Percentiles rank a stretch among this genome's conserved stretches.
phyloP scores from a whole-genome alignment of 2,797 vertebrate species.

The Protonibea diacanthus region DNA sequence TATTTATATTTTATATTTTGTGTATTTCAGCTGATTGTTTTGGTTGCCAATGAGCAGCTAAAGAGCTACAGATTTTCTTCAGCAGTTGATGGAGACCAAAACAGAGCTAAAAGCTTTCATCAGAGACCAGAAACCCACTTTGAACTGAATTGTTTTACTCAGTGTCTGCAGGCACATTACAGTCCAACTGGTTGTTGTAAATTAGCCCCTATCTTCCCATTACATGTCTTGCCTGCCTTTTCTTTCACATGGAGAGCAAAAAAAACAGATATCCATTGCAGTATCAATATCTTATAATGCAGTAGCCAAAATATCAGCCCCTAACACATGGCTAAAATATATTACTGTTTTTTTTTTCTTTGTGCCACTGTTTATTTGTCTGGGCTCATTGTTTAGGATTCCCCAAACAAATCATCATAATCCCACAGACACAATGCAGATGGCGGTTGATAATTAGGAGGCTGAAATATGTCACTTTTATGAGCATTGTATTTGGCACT shows the following conservation, averaged over 20 bases:
- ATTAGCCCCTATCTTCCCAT: not conserved
- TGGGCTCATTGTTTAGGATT: slow-evolving; percentile 43
- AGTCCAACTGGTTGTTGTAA: not conserved
- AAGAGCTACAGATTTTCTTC: not conserved
- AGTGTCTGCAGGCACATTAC: not conserved
- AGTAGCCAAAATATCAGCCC: not conserved
- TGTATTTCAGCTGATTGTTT: not conserved
- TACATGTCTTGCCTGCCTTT: not conserved
- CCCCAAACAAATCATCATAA: slow-evolving; percentile 52
- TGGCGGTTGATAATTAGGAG: slow-evolving; percentile 74
- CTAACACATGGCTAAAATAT: not conserved
- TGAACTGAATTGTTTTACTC: not conserved
- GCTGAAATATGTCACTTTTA: slow-evolving; percentile 71
- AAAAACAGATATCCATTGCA: not conserved
- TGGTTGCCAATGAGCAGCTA: not conserved
- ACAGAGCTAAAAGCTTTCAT: not conserved
- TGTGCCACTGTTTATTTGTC: slow-evolving; percentile 38
- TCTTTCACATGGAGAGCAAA: not conserved
- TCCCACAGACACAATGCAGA: slow-evolving; percentile 70
- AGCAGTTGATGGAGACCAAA: slow-evolving; percentile 8
- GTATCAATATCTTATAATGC: not conserved
- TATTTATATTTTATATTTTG: not conserved
- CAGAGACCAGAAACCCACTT: not conserved
- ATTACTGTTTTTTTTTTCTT: slow-evolving; percentile 20
- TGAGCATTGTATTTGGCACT: slow-evolving; percentile 56